Base-by-base conservation (phyloP, 2,888 invertebrate genomes). In the Epinotia brunnichana region DNA sequence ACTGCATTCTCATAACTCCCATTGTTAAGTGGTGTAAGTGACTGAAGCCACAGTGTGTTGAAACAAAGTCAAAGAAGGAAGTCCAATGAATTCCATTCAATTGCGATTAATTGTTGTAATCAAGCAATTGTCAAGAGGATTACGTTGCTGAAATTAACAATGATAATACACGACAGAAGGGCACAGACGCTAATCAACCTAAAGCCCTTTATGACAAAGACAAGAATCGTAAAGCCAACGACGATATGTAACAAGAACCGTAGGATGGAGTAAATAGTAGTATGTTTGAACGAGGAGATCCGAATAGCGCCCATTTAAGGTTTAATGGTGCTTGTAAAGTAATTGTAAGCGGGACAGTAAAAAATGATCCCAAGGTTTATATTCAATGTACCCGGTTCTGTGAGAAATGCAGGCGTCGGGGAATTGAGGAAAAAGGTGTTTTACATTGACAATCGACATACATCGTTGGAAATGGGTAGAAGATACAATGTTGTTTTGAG, bases 51-150 rank as follows among this genome's bases (percentile, higher is more conserved):
- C 39, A 77, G 61, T 66, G 60, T 78, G 79, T 77, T 77, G 75
- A 80, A 77, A 81, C 77, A 80, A 76, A 79, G 77, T 63, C 61
- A 69, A 77, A 83, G 83, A 87, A 90, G 90, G 90, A 90, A 90
- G 87, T 84, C 81, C 79, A 82, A 87, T 85, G 79, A 87, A 92
- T 92, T 90, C 92, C 90, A 76, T 82, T 84, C 91, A 92, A 92
- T 92, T 92, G 91, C 87, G 82, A 89, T 90, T 92, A 92, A 92
- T 92, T 92, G 91, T 87, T 80, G 89, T 90, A 91, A 92, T 92
- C 89, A 91, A 91, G 88, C 89, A 88, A 90, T 90, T 90, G 91
- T 85, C 82, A 81, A 81, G 85, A 82, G 88, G 84, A 89, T 89
- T 88, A 89, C 87, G 83, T 87, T 85, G 90, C 88, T 89, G 86